phyloP scores from a whole-genome alignment of 2,888 invertebrate species.

The Euclidia mi region DNA sequence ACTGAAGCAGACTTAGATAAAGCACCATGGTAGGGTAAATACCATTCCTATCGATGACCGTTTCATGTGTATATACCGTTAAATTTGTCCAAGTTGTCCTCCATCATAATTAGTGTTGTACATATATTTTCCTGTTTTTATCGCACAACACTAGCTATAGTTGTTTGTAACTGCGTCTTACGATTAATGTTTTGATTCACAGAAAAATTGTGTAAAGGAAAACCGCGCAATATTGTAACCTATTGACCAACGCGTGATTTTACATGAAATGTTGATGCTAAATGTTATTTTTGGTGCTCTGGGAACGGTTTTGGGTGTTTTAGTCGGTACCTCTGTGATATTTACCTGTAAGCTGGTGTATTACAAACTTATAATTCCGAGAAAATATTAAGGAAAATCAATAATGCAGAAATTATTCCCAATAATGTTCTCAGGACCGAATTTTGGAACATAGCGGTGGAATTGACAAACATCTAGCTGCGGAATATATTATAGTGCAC shows the following conservation, averaged over 20 bases:
- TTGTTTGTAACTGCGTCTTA: constrained; percentile 47
- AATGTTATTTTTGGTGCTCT: no score
- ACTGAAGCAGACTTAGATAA: constrained; percentile 19
- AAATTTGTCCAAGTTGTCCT: constrained; percentile 61
- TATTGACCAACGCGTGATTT: constrained; percentile 4
- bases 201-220: constrained; percentile 37
- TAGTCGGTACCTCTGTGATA: no score
- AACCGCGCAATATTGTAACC: constrained; percentile 20
- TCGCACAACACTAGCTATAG: constrained; percentile 32
- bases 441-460: no score
- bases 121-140: constrained; percentile 66
- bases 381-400: no score
- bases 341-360: no score
- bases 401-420: no score
- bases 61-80: constrained; percentile 65
- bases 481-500: no score
- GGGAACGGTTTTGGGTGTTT: no score
- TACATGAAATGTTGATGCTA: not conserved
- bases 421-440: no score
- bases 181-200: constrained; percentile 57
- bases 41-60: constrained; percentile 52
- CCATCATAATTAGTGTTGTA: constrained; percentile 61
- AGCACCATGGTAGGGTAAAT: not conserved
- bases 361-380: no score
- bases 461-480: no score